These are phyloP conservation scores for Tachycineta bicolor DNA, from an alignment of 2,113 vertebrate genomes.

Conservation along the genomic window DNA sequence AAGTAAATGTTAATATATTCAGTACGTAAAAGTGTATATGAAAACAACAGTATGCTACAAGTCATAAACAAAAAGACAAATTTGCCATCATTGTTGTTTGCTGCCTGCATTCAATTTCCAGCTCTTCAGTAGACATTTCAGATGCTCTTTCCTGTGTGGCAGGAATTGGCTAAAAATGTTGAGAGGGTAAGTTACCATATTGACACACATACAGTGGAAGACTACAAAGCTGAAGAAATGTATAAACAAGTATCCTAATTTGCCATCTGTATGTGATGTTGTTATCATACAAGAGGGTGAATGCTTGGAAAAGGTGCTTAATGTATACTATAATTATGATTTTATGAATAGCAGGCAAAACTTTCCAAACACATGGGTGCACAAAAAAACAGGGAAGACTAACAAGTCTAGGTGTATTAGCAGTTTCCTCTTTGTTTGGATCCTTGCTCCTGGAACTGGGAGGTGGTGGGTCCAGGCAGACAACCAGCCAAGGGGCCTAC, in stretches of 20 bases:
- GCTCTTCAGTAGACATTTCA: not conserved
- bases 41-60: not conserved
- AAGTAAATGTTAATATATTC: conserved; percentile 16
- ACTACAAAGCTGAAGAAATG: not conserved
- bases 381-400: not conserved
- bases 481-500: too few relatives aligned
- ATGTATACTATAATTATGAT: accelerated
- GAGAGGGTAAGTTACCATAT: accelerated
- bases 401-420: not conserved
- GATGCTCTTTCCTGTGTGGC: accelerated
- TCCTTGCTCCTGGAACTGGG: not conserved
- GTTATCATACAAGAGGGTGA: not conserved
- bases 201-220: accelerated
- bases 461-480: accelerated
- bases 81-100: not conserved
- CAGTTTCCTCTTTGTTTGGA: not conserved
- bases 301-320: not conserved
- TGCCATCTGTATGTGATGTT: not conserved
- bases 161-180: not conserved
- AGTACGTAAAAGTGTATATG: not conserved
- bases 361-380: accelerated
- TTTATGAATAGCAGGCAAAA: not conserved
- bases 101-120: not conserved
- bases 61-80: not conserved
- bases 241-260: not conserved